Percentiles rank a stretch among this genome's conserved stretches.
phyloP scores from a whole-genome alignment of 2,113 vertebrate species.

The Labeo catla region DNA sequence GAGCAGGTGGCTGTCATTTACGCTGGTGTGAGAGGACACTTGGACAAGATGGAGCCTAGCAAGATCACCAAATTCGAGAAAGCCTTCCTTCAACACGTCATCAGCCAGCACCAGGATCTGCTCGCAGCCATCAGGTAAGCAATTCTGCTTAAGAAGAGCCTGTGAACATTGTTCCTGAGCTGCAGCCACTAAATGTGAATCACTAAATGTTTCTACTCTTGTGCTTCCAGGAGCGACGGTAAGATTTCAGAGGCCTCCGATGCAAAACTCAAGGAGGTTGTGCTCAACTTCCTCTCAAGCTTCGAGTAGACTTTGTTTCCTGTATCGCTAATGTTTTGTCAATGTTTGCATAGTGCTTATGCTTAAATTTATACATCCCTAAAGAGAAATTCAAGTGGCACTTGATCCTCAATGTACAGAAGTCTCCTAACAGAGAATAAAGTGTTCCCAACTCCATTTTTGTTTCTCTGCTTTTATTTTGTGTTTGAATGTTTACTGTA shows the following conservation, averaged over 20 bases:
- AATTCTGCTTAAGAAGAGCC: neutral
- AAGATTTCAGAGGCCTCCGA: slow-evolving; percentile 92
- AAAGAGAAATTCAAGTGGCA: slow-evolving; percentile 54
- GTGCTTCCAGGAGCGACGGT: slow-evolving; percentile 83
- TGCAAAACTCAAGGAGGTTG: slow-evolving; percentile 90
- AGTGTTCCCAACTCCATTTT: slow-evolving; percentile 55
- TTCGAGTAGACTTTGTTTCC: slow-evolving; percentile 77
- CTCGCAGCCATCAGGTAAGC: slow-evolving; percentile 82
- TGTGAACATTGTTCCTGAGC: neutral
- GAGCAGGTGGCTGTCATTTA: slow-evolving; percentile 98
- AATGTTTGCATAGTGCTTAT: slow-evolving; percentile 54
- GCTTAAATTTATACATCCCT: slow-evolving; percentile 58
- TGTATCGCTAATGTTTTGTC: slow-evolving; percentile 48
- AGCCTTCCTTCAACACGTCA: slow-evolving; percentile 90
- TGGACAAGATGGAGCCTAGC: slow-evolving; percentile 97
- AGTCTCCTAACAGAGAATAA: slow-evolving; percentile 58
- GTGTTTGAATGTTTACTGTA: neutral
- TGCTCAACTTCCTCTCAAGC: slow-evolving; percentile 91
- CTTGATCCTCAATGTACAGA: slow-evolving; percentile 62
- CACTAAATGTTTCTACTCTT: neutral
- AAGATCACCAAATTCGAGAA: slow-evolving; percentile 97
- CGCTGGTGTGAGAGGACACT: slow-evolving; percentile 92
- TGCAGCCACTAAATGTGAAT: neutral
- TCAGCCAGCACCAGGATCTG: slow-evolving; percentile 90
- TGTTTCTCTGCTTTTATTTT: neutral